A percentile compares a stretch with the other conserved stretches of the same genome.
phyloP scores from a whole-genome alignment of 1,140 invertebrate species.

The Drosophila carrolli region DNA sequence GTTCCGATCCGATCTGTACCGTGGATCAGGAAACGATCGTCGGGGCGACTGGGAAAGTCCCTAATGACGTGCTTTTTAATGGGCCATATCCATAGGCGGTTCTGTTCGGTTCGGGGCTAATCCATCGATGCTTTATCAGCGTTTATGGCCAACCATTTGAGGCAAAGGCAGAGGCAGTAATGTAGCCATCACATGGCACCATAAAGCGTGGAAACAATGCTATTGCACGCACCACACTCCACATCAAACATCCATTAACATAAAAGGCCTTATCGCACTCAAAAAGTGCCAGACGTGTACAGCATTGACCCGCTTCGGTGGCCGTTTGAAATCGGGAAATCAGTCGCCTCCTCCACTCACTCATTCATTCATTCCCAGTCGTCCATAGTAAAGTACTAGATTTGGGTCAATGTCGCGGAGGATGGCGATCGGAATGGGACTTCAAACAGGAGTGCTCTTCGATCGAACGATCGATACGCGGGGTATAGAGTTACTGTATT shows the following conservation, averaged over 20 bases:
- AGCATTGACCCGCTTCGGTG: slow-evolving; percentile 38
- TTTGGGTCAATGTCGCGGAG: slow-evolving; percentile 5
- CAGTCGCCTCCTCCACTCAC: background rate
- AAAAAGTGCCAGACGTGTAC: slow-evolving; percentile 10
- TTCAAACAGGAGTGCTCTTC: background rate
- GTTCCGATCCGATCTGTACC: background rate
- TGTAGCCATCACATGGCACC: slow-evolving; percentile 17
- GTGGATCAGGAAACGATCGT: background rate
- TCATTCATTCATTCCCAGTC: slow-evolving; percentile 19
- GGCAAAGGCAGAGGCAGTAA: slow-evolving; percentile 2
- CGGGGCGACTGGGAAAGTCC: background rate
- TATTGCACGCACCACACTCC: slow-evolving; percentile 28
- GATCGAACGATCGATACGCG: background rate
- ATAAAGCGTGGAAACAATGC: slow-evolving; percentile 25
- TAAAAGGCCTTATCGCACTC: slow-evolving; percentile 37
- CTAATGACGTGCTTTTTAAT: background rate
- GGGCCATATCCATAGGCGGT: slow-evolving; percentile 8
- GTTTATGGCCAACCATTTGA: slow-evolving; percentile 24
- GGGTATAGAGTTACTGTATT: background rate
- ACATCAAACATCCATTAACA: slow-evolving; percentile 44
- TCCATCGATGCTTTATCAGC: slow-evolving; percentile 42
- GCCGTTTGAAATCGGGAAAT: slow-evolving; percentile 35
- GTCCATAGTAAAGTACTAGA: background rate
- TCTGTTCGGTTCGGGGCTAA: slow-evolving; percentile 14
- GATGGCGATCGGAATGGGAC: background rate